Conservation (phyloP, 2,888 invertebrate genomes). For the Callosobruchus maculatus region DNA sequence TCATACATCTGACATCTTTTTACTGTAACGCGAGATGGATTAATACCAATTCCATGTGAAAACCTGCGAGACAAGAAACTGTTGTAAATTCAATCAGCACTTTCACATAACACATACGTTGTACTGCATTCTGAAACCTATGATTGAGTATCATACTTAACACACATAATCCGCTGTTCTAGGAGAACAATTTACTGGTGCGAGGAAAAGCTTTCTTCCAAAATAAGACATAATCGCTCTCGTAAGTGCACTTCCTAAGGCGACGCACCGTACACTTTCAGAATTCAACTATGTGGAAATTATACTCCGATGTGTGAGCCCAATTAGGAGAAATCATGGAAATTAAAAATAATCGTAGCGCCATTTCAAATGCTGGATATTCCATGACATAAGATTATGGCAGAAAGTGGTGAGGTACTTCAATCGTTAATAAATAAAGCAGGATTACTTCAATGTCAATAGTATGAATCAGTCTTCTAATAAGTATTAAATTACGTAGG, state of each 20-base stretch:
- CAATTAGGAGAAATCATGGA: background rate
- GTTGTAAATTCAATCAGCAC: background rate
- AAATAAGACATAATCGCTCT: background rate
- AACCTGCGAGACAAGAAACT: background rate
- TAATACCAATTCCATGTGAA: background rate
- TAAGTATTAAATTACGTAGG: too few relatives aligned
- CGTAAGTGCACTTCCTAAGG: background rate
- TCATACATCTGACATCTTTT: background rate
- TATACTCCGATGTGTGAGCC: background rate
- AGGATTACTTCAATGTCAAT: too few relatives aligned
- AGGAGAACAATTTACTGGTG: background rate
- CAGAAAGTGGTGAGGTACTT: background rate
- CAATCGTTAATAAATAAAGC: too few relatives aligned
- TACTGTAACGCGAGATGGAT: background rate
- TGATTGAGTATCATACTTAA: background rate
- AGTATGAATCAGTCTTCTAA: too few relatives aligned
- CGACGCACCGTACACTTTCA: background rate
- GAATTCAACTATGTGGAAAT: background rate
- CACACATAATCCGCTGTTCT: background rate
- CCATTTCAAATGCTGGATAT: background rate
- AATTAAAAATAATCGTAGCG: background rate
- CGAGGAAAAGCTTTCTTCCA: background rate
- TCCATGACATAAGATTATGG: background rate
- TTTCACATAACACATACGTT: background rate
- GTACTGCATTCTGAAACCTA: background rate